Conservation (phyloP, 2,888 invertebrate genomes). For the Xestoiulus laeticollis region DNA sequence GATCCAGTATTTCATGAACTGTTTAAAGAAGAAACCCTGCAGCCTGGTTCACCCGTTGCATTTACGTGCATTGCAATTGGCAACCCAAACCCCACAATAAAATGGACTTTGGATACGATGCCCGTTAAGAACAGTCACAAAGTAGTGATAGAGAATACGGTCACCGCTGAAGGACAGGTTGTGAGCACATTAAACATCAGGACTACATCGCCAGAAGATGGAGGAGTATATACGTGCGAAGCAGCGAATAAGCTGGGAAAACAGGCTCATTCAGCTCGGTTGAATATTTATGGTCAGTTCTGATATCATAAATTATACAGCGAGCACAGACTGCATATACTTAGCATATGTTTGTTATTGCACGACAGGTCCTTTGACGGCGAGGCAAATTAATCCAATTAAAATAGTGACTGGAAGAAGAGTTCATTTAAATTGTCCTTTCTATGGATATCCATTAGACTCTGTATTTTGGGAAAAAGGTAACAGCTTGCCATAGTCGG, state of each 20-base stretch:
- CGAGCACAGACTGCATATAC: not conserved
- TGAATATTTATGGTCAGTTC: conserved; percentile 80
- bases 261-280: conserved; percentile 76
- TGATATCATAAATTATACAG: not conserved
- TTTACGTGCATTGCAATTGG: conserved; percentile 49
- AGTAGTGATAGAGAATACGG: conserved; percentile 36
- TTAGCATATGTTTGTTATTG: not conserved
- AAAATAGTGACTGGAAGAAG: conserved; percentile 44
- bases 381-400: conserved; percentile 15
- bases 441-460: conserved; percentile 82
- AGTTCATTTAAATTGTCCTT: conserved; percentile 72
- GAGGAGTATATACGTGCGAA: conserved; percentile 80
- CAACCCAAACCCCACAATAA: conserved; percentile 48
- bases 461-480: conserved; percentile 81
- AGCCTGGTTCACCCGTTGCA: conserved; percentile 38
- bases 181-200: conserved; percentile 52
- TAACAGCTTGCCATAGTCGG: too few relatives aligned
- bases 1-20: conserved; percentile 46
- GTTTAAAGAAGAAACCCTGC: conserved; percentile 45
- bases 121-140: conserved; percentile 38
- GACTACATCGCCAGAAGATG: conserved; percentile 70
- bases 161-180: conserved; percentile 40
- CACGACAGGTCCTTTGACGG: conserved; percentile 42
- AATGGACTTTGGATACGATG: conserved; percentile 48
- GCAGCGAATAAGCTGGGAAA: conserved; percentile 72